A percentile compares a stretch with the other conserved stretches of the same genome.
Evolutionary conservation across 2,888 invertebrate species (phyloP).

Genomic region (Nomada fabriciana): DNA sequence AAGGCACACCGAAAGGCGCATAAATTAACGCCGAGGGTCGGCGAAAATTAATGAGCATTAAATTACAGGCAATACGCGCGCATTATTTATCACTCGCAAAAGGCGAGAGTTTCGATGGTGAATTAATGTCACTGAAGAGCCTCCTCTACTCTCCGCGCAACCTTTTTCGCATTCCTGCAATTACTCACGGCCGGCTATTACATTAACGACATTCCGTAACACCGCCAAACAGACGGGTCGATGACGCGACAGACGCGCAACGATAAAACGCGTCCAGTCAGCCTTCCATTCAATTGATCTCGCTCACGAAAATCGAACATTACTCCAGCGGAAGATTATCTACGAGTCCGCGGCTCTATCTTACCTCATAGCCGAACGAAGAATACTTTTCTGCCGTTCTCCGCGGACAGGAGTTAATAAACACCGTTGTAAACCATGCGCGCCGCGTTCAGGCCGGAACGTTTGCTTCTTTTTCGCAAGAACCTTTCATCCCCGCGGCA

Average conservation of each 20-base stretch:
- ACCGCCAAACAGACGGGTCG: slow-evolving; percentile 18
- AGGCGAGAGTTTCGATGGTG: slow-evolving; percentile 26
- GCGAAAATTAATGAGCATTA: slow-evolving; percentile 48
- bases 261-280: neutral
- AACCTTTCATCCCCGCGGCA: slow-evolving; percentile 49
- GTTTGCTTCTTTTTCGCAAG: slow-evolving; percentile 39
- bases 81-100: slow-evolving; percentile 36
- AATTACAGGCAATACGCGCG: slow-evolving; percentile 31
- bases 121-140: slow-evolving; percentile 36
- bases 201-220: slow-evolving; percentile 38
- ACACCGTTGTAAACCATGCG: slow-evolving; percentile 14
- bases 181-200: slow-evolving; percentile 16
- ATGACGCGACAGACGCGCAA: neutral
- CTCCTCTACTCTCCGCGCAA: neutral
- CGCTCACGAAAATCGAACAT: slow-evolving; percentile 35
- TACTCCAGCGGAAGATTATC: slow-evolving; percentile 20
- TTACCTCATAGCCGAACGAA: neutral
- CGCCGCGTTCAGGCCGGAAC: slow-evolving; percentile 1
- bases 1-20: slow-evolving; percentile 41
- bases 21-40: slow-evolving; percentile 38
- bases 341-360: slow-evolving; percentile 14
- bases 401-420: slow-evolving; percentile 58
- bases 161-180: neutral
- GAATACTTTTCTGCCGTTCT: slow-evolving; percentile 22
- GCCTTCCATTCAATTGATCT: slow-evolving; percentile 35